A percentile compares a stretch with the other conserved stretches of the same genome.
These are phyloP conservation scores for Tetranychus urticae DNA, from an alignment of 1,140 invertebrate species.

Conservation along the genomic window DNA sequence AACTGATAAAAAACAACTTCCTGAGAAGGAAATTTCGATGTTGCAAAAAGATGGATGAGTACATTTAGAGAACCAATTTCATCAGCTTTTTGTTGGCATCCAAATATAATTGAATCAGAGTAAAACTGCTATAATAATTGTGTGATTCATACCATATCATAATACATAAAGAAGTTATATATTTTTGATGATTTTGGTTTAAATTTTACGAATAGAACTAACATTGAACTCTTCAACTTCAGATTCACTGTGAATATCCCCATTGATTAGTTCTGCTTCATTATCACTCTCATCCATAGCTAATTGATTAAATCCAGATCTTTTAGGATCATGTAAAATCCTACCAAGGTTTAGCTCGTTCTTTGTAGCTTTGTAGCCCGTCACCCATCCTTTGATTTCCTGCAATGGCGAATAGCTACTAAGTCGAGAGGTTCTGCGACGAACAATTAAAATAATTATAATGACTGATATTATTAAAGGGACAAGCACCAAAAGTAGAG, in stretches of 20 bases:
- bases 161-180: neutral
- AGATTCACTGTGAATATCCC: neutral
- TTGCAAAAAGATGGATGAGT: no score
- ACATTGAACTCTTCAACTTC: conserved; percentile 4
- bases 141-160: neutral
- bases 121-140: no score
- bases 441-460: neutral
- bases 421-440: neutral
- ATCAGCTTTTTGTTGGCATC: no score
- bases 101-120: no score
- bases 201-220: neutral
- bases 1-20: no score
- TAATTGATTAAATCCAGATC: neutral
- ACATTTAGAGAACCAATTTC: no score
- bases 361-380: neutral
- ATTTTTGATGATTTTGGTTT: neutral
- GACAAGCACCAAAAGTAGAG: neutral
- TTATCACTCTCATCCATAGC: neutral
- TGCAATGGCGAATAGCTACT: neutral
- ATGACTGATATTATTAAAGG: neutral
- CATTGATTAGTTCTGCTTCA: neutral
- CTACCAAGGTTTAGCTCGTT: neutral
- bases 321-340: neutral
- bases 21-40: no score
- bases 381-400: neutral